Conservation (phyloP, 2,113 vertebrate species). For the Isichthys henryi region DNA sequence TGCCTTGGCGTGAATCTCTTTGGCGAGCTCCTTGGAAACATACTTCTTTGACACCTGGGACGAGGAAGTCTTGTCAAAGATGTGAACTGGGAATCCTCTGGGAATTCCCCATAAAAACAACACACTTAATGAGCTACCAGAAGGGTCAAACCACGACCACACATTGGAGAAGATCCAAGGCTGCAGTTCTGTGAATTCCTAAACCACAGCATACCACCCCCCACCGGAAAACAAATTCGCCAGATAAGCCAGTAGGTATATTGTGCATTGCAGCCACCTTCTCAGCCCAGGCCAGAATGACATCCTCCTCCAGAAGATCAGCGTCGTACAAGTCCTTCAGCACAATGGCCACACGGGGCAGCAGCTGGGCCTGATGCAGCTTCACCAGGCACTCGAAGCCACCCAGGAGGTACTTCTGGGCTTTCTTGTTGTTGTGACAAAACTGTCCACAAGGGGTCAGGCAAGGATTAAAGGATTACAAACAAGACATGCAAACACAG, state of each 20-base stretch:
- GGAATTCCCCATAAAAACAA: background rate
- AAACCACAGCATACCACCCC: background rate
- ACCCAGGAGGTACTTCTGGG: conserved; percentile 89
- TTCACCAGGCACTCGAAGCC: conserved; percentile 94
- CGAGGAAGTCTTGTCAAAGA: background rate
- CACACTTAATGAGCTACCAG: background rate
- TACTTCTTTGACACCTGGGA: conserved; percentile 92
- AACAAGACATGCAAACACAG: background rate
- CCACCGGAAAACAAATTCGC: background rate
- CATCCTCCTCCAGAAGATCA: conserved; percentile 90
- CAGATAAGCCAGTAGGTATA: background rate
- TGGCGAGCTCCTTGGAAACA: conserved; percentile 93
- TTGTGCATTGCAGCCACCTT: conserved; percentile 63
- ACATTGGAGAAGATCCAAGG: background rate
- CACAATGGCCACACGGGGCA: conserved; percentile 84
- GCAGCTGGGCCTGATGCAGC: conserved; percentile 84
- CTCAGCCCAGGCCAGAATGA: conserved; percentile 92
- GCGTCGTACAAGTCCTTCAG: conserved; percentile 94
- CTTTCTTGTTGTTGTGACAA: conserved; percentile 96
- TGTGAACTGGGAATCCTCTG: background rate
- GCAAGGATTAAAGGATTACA: background rate
- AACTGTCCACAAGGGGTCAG: conserved; percentile 59
- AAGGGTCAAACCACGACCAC: background rate
- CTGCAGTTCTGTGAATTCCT: background rate
- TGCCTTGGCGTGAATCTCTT: conserved; percentile 94